Conservation (phyloP, 2,113 vertebrate species). For the Meleagris gallopavo region DNA sequence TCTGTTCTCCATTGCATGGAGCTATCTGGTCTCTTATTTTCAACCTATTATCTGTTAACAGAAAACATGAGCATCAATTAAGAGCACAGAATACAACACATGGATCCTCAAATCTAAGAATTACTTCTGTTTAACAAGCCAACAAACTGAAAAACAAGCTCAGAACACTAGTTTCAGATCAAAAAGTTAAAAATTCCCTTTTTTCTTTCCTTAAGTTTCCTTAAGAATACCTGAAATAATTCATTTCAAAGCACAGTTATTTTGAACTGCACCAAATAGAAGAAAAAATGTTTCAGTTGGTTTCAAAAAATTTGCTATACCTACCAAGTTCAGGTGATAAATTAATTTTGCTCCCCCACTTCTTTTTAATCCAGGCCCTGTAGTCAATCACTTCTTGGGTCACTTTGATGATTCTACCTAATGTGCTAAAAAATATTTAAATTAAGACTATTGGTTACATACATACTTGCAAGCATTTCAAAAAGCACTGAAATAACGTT, state of each 20-base stretch:
- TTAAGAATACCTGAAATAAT: not conserved
- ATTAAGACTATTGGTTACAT: conserved; percentile 23
- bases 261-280: conserved; percentile 20
- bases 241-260: conserved; percentile 12
- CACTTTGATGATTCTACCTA: conserved; percentile 96
- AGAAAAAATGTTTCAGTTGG: not conserved
- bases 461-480: conserved; percentile 43
- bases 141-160: not conserved
- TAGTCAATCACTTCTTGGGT: conserved; percentile 97
- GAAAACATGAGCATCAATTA: conserved; percentile 21
- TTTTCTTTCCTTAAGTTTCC: not conserved
- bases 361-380: conserved; percentile 93
- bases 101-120: not conserved
- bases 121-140: not conserved
- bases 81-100: not conserved
- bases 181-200: conserved; percentile 1
- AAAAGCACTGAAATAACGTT: conserved; percentile 15
- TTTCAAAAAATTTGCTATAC: conserved; percentile 53
- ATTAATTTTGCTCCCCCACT: conserved; percentile 84
- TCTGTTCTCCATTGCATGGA: conserved; percentile 73
- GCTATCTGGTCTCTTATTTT: conserved; percentile 76
- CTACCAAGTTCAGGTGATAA: conserved; percentile 75
- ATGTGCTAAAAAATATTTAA: conserved; percentile 80
- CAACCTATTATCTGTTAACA: conserved; percentile 74
- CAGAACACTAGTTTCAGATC: not conserved